These are phyloP conservation scores for Zaprionus davidi DNA, from an alignment of 1,140 invertebrate genomes.

Conservation along the genomic window DNA sequence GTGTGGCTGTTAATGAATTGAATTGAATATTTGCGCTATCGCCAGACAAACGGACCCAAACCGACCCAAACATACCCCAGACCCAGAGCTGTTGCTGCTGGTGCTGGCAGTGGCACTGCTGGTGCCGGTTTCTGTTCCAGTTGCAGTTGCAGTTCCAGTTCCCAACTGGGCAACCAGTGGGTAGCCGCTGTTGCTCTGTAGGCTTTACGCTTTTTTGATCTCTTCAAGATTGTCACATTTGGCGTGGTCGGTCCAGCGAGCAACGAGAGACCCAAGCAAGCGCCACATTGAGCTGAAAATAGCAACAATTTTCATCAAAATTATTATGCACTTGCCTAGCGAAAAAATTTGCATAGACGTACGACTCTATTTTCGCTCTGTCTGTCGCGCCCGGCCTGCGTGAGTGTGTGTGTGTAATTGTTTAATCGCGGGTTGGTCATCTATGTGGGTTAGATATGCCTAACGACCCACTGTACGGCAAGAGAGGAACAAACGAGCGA, in stretches of 20 bases:
- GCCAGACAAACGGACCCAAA: constrained; percentile 42
- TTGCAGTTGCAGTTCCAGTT: constrained; percentile 37
- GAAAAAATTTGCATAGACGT: constrained; percentile 73
- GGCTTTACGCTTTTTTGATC: constrained; percentile 77
- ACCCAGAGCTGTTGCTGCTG: background rate
- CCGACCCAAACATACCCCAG: constrained; percentile 6
- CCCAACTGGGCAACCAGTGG: constrained; percentile 65
- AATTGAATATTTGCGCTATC: constrained; percentile 67
- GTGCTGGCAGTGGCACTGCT: background rate
- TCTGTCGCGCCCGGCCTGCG: constrained; percentile 12
- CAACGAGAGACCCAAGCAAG: constrained; percentile 22
- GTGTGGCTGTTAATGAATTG: constrained; percentile 75
- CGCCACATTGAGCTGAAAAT: constrained; percentile 52
- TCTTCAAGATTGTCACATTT: constrained; percentile 72
- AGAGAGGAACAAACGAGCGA: constrained; percentile 17
- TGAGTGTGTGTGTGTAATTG: constrained; percentile 53
- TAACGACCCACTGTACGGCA: constrained; percentile 25
- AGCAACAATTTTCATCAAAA: constrained; percentile 69
- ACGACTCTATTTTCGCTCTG: constrained; percentile 70
- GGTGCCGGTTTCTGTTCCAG: constrained; percentile 13
- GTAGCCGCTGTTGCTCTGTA: constrained; percentile 54
- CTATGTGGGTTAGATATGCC: constrained; percentile 70
- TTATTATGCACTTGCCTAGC: constrained; percentile 71
- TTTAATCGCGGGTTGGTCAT: constrained; percentile 62
- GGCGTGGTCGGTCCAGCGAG: constrained; percentile 46